Conservation (phyloP, 2,113 vertebrate genomes). For the Alligator sinensis region DNA sequence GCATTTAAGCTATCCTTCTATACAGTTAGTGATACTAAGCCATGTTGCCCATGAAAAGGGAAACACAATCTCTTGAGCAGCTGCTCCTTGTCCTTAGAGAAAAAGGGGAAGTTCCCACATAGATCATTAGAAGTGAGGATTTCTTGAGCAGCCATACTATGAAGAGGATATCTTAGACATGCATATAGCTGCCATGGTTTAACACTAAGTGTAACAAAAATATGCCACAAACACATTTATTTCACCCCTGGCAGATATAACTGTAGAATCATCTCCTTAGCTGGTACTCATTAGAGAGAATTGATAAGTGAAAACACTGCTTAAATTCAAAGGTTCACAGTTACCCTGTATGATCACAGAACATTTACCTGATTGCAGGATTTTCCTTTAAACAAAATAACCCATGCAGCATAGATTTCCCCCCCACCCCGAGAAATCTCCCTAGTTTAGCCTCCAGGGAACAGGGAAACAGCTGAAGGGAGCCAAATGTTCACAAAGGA, state of each 20-base stretch:
- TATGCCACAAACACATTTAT: rapidly evolving
- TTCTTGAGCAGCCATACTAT: not conserved
- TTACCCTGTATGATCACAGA: not conserved
- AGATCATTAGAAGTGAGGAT: not conserved
- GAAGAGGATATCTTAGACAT: not conserved
- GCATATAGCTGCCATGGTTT: not conserved
- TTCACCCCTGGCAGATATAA: not conserved
- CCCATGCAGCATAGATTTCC: not conserved
- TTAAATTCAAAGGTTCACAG: not conserved
- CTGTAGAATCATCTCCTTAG: not conserved
- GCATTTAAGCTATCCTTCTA: not conserved
- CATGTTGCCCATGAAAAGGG: not conserved
- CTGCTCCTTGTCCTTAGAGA: not conserved
- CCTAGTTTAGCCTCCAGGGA: not conserved
- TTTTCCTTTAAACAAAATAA: not conserved
- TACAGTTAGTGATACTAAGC: not conserved
- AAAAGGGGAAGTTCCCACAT: not conserved
- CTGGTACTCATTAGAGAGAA: not conserved
- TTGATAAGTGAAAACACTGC: not conserved
- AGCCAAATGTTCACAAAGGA: not conserved
- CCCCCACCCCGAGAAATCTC: not conserved
- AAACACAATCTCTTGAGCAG: not conserved
- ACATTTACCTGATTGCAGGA: not conserved
- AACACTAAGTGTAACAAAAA: not conserved
- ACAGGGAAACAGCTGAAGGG: not conserved